These are phyloP conservation scores for Pedetes capensis DNA, from an alignment of 2,113 vertebrate genomes.

Conservation along the genomic window DNA sequence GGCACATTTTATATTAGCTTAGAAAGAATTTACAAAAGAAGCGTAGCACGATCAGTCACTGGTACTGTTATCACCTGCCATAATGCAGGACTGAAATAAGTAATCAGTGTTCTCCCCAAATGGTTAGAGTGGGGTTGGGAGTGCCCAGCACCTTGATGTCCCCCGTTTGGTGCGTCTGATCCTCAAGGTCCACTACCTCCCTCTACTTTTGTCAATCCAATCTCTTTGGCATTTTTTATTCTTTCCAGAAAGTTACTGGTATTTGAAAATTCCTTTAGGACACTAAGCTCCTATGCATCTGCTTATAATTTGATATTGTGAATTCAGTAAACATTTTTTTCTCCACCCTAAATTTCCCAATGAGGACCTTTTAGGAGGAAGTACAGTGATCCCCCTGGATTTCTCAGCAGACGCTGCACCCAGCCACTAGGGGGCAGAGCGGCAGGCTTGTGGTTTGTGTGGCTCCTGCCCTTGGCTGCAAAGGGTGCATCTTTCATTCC, in stretches of 20 bases:
- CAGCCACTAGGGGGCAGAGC: slow-evolving; percentile 6
- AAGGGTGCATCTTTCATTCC: not conserved
- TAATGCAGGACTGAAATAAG: not conserved
- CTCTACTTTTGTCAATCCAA: not conserved
- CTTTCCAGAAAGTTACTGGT: not conserved
- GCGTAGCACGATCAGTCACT: not conserved
- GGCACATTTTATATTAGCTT: not conserved
- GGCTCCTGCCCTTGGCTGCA: rapidly evolving
- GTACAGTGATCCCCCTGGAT: not conserved
- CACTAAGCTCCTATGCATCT: not conserved
- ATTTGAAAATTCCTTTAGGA: not conserved
- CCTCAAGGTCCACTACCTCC: not conserved
- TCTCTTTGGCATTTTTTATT: not conserved
- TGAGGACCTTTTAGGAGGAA: no score
- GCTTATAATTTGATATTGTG: not conserved
- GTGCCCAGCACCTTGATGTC: no score
- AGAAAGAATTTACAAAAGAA: not conserved
- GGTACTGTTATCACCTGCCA: not conserved
- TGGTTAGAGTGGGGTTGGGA: not conserved
- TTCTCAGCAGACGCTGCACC: not conserved
- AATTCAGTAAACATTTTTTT: not conserved
- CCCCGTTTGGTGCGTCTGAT: not conserved
- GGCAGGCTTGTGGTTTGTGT: not conserved
- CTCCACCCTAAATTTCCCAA: not conserved
- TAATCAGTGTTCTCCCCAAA: not conserved